A percentile compares a stretch with the other conserved stretches of the same genome.
Evolutionary conservation across 2,113 vertebrate genomes (phyloP).

Genomic region (Coturnix japonica): DNA sequence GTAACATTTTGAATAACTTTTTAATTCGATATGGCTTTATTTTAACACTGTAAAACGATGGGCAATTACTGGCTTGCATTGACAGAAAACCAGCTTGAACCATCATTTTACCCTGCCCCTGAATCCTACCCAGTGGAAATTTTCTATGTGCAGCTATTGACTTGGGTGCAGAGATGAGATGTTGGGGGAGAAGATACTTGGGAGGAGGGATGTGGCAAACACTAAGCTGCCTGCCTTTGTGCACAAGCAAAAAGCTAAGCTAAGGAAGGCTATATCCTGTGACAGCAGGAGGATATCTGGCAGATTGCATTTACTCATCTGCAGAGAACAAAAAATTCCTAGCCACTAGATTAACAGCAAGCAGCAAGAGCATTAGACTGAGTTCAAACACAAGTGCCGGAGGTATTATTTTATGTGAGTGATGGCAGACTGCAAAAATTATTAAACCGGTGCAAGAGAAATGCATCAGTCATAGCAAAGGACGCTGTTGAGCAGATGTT

Average conservation of each 20-base stretch:
- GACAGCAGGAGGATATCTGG: constrained; percentile 34
- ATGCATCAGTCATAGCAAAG: constrained; percentile 28
- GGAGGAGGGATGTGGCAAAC: background rate
- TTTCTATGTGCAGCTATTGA: background rate
- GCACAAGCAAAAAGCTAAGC: background rate
- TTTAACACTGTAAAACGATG: background rate
- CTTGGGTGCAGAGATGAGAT: background rate
- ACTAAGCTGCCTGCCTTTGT: background rate
- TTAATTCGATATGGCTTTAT: background rate
- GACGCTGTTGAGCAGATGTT: constrained; percentile 1
- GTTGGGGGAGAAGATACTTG: background rate
- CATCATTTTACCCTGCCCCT: background rate
- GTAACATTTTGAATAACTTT: background rate
- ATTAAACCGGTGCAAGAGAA: constrained; percentile 22
- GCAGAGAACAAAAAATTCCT: constrained; percentile 41
- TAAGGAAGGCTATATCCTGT: background rate
- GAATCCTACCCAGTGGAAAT: background rate
- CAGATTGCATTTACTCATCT: constrained; percentile 48
- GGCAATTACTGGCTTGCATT: background rate
- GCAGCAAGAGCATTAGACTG: constrained; percentile 41
- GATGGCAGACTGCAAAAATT: constrained; percentile 32
- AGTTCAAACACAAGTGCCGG: background rate
- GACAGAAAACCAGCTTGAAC: background rate
- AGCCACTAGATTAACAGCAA: constrained; percentile 35
- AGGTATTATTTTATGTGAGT: constrained; percentile 36